A percentile compares a stretch with the other conserved stretches of the same genome.
Evolutionary conservation across 1,140 invertebrate genomes (phyloP).

Genomic region (Lerema accius): DNA sequence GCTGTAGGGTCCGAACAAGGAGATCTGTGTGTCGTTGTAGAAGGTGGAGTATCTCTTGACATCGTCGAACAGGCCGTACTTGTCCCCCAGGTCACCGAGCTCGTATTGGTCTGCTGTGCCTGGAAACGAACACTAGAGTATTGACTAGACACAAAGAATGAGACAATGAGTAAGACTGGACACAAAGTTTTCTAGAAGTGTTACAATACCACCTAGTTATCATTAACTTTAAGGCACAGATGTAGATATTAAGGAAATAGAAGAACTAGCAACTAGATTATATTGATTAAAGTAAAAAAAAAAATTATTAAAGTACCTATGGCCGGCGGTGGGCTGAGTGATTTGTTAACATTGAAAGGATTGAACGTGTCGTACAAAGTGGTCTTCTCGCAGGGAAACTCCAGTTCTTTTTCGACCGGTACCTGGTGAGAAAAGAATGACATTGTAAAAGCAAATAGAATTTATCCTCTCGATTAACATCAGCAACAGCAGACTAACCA

Average conservation of each 20-base stretch:
- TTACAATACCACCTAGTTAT: too few relatives aligned
- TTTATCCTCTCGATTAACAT: too few relatives aligned
- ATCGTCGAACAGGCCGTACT: conserved; percentile 90
- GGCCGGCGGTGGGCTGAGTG: conserved; percentile 83
- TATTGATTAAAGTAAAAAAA: too few relatives aligned
- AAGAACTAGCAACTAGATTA: too few relatives aligned
- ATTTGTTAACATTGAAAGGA: conserved; percentile 88
- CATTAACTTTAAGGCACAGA: too few relatives aligned
- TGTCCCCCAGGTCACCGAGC: conserved; percentile 95
- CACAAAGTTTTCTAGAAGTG: neutral
- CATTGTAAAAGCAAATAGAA: too few relatives aligned
- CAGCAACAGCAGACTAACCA: conserved; percentile 81
- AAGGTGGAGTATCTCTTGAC: conserved; percentile 82
- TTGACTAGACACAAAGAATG: too few relatives aligned
- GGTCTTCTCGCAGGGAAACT: conserved; percentile 93
- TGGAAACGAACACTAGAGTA: too few relatives aligned
- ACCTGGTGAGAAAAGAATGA: conserved; percentile 81
- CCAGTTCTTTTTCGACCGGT: conserved; percentile 90
- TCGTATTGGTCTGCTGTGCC: conserved; percentile 93
- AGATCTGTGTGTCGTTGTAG: conserved; percentile 93
- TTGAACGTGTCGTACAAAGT: conserved; percentile 93
- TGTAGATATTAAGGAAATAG: too few relatives aligned
- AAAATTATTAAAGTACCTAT: conserved; percentile 64
- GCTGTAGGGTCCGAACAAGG: conserved; percentile 91
- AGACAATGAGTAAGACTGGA: conserved; percentile 36